Conservation (phyloP, 2,888 invertebrate species). For the Eupithecia subfuscata region DNA sequence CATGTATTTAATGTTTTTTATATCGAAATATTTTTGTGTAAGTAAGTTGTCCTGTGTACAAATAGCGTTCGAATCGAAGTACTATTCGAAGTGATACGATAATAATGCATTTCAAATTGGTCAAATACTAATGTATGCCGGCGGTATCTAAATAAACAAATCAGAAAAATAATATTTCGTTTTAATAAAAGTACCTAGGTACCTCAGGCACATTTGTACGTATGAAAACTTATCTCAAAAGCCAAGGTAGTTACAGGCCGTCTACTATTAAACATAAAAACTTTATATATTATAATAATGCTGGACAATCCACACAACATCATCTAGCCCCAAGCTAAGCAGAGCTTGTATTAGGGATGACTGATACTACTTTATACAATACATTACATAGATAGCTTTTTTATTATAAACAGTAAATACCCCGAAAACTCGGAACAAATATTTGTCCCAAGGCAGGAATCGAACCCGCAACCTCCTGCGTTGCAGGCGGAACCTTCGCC, state of each 20-base stretch:
- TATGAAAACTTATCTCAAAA: not conserved
- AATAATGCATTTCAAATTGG: slow-evolving; percentile 78
- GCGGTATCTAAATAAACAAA: slow-evolving; percentile 78
- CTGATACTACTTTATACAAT: no score
- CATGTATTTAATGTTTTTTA: slow-evolving; percentile 48
- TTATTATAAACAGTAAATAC: no score
- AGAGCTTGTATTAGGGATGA: no score
- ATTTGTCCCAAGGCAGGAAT: no score
- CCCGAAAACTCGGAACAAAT: no score
- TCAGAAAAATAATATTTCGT: slow-evolving; percentile 61
- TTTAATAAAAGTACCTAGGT: slow-evolving; percentile 36
- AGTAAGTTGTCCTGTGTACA: slow-evolving; percentile 74
- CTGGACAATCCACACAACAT: no score
- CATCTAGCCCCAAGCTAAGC: no score
- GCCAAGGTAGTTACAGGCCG: not conserved
- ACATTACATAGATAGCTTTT: no score
- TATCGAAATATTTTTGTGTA: slow-evolving; percentile 54
- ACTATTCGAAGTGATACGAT: slow-evolving; percentile 72
- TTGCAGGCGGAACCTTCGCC: no score
- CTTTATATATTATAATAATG: no score
- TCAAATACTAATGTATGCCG: slow-evolving; percentile 74
- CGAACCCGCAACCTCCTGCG: no score
- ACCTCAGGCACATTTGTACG: not conserved
- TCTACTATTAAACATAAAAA: not conserved
- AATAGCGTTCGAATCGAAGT: slow-evolving; percentile 66